Evolutionary conservation across 2,113 vertebrate species (phyloP), one percentile per base, ranked within the genome.

Genomic region (Lagopus muta): DNA sequence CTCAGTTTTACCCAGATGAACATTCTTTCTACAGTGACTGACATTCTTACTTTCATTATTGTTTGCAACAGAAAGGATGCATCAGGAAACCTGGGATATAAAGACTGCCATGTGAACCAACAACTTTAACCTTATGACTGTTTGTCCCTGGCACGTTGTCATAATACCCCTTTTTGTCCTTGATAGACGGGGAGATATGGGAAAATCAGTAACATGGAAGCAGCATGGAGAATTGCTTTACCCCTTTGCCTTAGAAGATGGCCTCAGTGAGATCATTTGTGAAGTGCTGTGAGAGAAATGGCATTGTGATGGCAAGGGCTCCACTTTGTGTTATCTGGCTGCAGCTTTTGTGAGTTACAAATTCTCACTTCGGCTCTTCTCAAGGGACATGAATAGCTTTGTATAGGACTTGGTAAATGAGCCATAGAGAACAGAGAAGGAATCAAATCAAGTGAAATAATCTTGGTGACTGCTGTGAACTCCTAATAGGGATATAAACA

Each of bases 381-480:
- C 88, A 45, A 87, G 88, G 36, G 90, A 70, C 13, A 0, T 82
- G 80, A 95, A 95, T 89, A 92, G 93, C 60, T 42, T 48, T 65
- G 55, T 47, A 30, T 25, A 74, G 92, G 91, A 82, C 83, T 92
- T 79, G 88, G 95, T 96, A 93, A 98, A 89, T 95, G 96, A 97
- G 40, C 94, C 96, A 58, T 61, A 76, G 87, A 94, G 84, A 96
- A 85, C 65, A 71, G 80, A 76, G 90, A 78, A 80, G 62, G 66
- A 93, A 74, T 96, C 92, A 96, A 97, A 97, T 94, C 90, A 67
- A 97, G 92, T 92, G 95, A 97, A 93, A 94, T 95, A 91, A 96
- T 97, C 71, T 89, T 14, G 28, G 88, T 83, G 88, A 82, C 95
- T 96, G 90, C 96, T 97, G 96, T 81, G 95, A 97, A 90, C 89